Evolutionary conservation across 2,797 vertebrate species (phyloP).

Genomic region (Oceanodroma leucorhoa): DNA sequence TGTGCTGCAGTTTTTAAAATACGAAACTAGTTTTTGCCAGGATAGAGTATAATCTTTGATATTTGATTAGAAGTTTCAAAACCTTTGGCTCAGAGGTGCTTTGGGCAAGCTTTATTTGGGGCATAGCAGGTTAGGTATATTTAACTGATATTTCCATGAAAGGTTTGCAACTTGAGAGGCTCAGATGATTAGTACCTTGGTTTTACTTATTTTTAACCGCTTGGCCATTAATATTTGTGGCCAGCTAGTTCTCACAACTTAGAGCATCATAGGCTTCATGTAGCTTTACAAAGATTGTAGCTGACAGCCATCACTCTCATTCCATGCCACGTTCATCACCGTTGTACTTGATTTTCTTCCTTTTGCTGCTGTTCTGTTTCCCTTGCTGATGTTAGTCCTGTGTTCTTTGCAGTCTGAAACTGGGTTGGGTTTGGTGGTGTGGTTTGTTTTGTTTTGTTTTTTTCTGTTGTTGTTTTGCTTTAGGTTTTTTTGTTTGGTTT

Average conservation of each 20-base stretch:
- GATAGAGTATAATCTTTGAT: neutral
- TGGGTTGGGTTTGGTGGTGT: neutral
- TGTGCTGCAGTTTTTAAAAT: neutral
- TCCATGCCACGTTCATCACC: neutral
- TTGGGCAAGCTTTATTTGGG: neutral
- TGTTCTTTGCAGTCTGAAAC: neutral
- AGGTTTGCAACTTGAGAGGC: neutral
- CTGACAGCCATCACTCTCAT: neutral
- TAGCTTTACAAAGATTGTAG: neutral
- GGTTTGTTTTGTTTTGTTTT: neutral
- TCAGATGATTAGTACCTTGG: neutral
- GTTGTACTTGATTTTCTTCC: neutral
- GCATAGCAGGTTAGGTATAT: neutral
- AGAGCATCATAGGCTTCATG: neutral
- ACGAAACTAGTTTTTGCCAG: neutral
- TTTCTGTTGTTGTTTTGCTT: neutral
- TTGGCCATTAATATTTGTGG: neutral
- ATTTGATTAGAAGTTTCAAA: neutral
- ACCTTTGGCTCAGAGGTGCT: neutral
- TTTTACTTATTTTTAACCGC: neutral
- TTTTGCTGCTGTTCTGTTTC: neutral
- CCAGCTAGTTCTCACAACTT: neutral
- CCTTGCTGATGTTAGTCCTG: neutral
- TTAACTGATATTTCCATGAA: neutral
- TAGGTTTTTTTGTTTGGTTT: neutral